phyloP scores from a whole-genome alignment of 2,888 invertebrate genomes.

The Cryptophagus acutangulus region DNA sequence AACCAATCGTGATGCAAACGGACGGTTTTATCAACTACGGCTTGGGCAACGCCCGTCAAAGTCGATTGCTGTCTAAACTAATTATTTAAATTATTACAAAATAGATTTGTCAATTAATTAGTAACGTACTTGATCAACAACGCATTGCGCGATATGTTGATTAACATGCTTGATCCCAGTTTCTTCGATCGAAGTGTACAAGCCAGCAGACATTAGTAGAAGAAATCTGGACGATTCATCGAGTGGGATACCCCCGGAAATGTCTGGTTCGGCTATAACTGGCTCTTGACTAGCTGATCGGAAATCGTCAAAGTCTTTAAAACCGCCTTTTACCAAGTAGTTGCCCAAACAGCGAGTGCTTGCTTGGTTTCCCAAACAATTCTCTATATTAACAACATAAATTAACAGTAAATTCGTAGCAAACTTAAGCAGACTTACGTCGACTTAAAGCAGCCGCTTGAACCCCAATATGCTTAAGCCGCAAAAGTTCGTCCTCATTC shows the following conservation, averaged over 20 bases:
- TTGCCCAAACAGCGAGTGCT: constrained; percentile 85
- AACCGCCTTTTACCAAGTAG: constrained; percentile 79
- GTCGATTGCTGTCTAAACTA: constrained; percentile 74
- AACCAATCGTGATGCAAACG: constrained; percentile 77
- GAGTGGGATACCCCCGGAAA: constrained; percentile 72
- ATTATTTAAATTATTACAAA: constrained; percentile 23
- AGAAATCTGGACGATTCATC: constrained; percentile 79
- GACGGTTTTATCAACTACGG: constrained; percentile 77
- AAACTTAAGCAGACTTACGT: constrained; percentile 45
- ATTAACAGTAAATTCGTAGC: constrained; percentile 2
- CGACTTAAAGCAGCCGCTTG: constrained; percentile 65
- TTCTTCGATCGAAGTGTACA: constrained; percentile 80
- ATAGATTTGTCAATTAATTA: background rate
- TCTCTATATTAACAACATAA: constrained; percentile 10
- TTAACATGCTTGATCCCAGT: constrained; percentile 75
- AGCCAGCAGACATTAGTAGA: constrained; percentile 77
- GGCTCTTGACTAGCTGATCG: constrained; percentile 68
- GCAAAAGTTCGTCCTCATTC: constrained; percentile 78
- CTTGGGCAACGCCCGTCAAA: constrained; percentile 77
- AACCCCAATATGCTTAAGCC: constrained; percentile 71
- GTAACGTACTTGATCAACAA: constrained; percentile 67
- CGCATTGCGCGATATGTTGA: constrained; percentile 72
- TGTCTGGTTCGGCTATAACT: constrained; percentile 77
- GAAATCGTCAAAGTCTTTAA: constrained; percentile 75
- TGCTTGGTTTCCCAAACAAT: constrained; percentile 65